Evolutionary conservation across 53 echinoderm and acorn worm species (phyloP), one percentile per base, ranked within the genome.

Genomic region (Zoroaster sp.): DNA sequence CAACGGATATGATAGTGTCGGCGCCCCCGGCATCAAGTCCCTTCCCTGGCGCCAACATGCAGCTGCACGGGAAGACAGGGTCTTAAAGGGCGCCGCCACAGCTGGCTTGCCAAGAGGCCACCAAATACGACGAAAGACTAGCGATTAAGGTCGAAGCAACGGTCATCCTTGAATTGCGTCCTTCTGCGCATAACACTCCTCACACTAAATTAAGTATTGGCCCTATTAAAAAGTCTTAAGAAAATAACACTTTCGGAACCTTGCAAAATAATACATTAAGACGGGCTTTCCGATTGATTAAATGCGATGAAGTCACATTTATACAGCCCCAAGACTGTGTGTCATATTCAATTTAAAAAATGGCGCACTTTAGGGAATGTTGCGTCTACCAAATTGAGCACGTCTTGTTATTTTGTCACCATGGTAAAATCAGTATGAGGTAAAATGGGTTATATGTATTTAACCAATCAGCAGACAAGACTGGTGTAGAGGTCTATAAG

Each of bases 61-160:
- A 82, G 82, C 82, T 82, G 82, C 82, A 82, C 82, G 82, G 82
- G 82, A 82, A 82, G 38, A 66, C 18, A 31, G 40, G 68, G 65
- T 66, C 82, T 82, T 66, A 66, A 65, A 82, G 82, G 82, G 68
- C 82, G 82, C 82, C 82, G 82, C 82, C 82, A 82, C 82, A 82
- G 82, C 82, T 82, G 82, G n/a, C 37, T 82, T n/a, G 47, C 77
- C 31, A 37, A 66, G 43, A 78, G 34, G 37, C 53, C 38, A 35
- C 5, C 40, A 25, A 76, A 76, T 46, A 76, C 47, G 76, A 30
- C 47, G 49, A 49, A 76, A 76, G 47, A 47, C 76, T 76, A 47
- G 13, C n/a, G 43, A 42, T 43, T 46, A 76, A 52, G 76, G 76
- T 76, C 76, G 23, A 25, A 59, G 63, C 63, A 25, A 51, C 33